Evolutionary conservation across 2,113 vertebrate species (phyloP).

Genomic region (Canis aureus): DNA sequence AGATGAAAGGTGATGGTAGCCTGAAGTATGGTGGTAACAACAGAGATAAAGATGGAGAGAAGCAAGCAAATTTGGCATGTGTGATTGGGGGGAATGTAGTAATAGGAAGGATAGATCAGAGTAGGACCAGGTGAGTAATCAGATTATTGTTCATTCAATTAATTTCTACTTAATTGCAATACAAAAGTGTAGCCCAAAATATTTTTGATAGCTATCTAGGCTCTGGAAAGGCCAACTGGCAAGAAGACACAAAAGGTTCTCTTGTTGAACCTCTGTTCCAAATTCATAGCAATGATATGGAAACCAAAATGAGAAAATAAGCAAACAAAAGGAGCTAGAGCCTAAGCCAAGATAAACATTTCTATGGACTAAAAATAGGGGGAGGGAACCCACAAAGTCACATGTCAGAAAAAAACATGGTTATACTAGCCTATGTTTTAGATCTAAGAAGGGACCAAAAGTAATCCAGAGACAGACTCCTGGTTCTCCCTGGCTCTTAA

Average conservation of each 20-base stretch:
- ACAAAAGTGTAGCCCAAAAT: neutral
- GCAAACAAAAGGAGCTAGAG: neutral
- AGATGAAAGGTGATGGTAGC: neutral
- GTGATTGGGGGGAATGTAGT: neutral
- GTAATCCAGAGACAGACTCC: neutral
- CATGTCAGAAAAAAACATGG: neutral
- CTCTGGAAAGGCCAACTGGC: neutral
- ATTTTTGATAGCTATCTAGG: conserved; percentile 8
- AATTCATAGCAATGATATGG: neutral
- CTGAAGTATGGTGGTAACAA: neutral
- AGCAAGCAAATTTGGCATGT: neutral
- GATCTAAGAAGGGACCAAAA: neutral
- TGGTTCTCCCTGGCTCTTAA: neutral
- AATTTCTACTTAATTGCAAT: neutral
- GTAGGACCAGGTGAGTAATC: neutral
- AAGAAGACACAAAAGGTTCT: neutral
- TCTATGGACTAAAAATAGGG: neutral
- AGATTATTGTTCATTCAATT: neutral
- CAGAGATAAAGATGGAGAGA: neutral
- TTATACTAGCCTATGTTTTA: neutral
- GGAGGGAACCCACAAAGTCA: neutral
- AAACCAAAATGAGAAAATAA: conserved; percentile 34
- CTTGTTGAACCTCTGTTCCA: neutral
- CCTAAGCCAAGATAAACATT: conserved; percentile 30
- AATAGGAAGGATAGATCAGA: neutral